These are phyloP conservation scores for Phoeniculus purpureus DNA, from an alignment of 2,797 vertebrate genomes.

Conservation along the genomic window DNA sequence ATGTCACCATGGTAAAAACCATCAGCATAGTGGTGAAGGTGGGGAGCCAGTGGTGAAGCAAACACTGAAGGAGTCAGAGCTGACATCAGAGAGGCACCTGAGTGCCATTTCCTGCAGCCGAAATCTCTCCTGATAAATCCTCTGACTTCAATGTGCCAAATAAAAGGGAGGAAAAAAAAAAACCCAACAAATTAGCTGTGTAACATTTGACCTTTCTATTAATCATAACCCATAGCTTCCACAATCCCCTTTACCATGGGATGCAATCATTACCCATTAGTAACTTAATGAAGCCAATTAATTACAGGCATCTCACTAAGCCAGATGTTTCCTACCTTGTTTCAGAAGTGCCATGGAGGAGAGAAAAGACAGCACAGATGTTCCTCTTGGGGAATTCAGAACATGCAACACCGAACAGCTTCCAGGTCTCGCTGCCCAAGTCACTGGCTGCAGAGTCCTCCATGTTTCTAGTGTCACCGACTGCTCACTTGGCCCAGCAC, in stretches of 20 bases:
- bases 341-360: background rate
- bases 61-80: background rate
- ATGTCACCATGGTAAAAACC: rapidly evolving
- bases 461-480: rapidly evolving
- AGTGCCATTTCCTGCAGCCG: background rate
- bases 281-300: background rate
- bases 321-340: background rate
- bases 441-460: background rate
- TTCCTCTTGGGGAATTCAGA: background rate
- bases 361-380: background rate
- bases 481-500: background rate
- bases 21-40: background rate
- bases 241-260: background rate
- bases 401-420: no score
- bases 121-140: background rate
- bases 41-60: no score
- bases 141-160: background rate
- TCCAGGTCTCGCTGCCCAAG: rapidly evolving
- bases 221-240: background rate
- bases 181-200: no score
- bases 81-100: rapidly evolving
- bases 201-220: background rate
- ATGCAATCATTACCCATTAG: background rate
- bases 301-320: background rate
- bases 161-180: background rate